Evolutionary conservation across 2,888 invertebrate species (phyloP).

Genomic region (Crematogaster levior): DNA sequence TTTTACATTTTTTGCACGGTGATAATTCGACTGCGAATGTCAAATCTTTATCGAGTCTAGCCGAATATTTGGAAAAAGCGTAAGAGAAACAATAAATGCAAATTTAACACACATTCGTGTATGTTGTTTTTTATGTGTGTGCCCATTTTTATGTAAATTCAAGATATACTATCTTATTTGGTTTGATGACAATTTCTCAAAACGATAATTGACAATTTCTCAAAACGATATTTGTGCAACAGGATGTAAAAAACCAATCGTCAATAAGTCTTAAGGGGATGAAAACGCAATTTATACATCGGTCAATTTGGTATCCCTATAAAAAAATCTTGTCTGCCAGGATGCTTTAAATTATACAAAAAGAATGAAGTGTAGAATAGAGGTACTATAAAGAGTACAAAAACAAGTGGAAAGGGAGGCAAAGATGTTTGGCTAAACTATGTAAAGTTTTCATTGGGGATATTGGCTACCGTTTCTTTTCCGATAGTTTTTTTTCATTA

Average conservation of each 20-base stretch:
- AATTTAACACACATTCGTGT: too few relatives aligned
- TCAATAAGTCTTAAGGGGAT: not conserved
- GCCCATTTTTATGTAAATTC: too few relatives aligned
- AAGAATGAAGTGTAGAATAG: not conserved
- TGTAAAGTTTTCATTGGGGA: slow-evolving; percentile 72
- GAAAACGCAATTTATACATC: slow-evolving; percentile 11
- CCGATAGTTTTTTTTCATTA: slow-evolving; percentile 23
- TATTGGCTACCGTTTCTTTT: slow-evolving; percentile 64
- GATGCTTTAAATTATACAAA: slow-evolving; percentile 31
- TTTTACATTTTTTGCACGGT: too few relatives aligned
- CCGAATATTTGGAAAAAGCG: too few relatives aligned
- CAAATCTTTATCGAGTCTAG: too few relatives aligned
- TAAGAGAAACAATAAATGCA: too few relatives aligned
- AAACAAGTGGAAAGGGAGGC: not conserved
- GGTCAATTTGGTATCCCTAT: not conserved
- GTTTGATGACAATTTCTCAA: too few relatives aligned
- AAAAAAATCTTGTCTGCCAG: not conserved
- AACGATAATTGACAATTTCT: too few relatives aligned
- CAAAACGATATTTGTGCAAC: too few relatives aligned
- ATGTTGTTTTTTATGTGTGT: too few relatives aligned
- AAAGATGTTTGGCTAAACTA: slow-evolving; percentile 49
- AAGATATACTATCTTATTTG: not conserved
- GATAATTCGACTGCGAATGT: too few relatives aligned
- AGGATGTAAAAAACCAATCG: not conserved
- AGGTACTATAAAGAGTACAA: slow-evolving; percentile 1